A percentile compares a stretch with the other conserved stretches of the same genome.
Evolutionary conservation across 2,888 invertebrate genomes (phyloP).

Genomic region (Adela reaumurella): DNA sequence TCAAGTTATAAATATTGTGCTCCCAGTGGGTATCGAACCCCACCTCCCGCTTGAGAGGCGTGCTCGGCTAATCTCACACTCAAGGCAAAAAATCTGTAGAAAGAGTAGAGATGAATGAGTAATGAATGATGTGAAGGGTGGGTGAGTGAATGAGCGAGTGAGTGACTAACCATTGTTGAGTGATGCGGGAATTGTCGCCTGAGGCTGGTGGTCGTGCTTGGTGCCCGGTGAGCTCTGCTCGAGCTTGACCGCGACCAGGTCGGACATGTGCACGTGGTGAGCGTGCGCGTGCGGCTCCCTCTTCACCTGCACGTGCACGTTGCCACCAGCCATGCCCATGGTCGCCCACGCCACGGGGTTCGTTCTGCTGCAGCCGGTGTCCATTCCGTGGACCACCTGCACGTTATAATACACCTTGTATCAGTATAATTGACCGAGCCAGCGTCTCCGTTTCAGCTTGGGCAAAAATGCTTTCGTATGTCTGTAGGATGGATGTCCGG

Average conservation of each 20-base stretch:
- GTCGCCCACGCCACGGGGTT: slow-evolving; percentile 63
- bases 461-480: too few relatives aligned
- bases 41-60: too few relatives aligned
- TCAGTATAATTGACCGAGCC: too few relatives aligned
- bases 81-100: slow-evolving; percentile 3
- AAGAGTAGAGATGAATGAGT: not conserved
- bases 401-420: too few relatives aligned
- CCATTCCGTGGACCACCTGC: slow-evolving; percentile 40
- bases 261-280: slow-evolving; percentile 54
- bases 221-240: slow-evolving; percentile 65
- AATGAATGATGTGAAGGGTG: not conserved
- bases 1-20: too few relatives aligned
- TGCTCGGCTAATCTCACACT: too few relatives aligned
- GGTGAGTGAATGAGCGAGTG: too few relatives aligned
- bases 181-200: slow-evolving; percentile 35
- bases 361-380: slow-evolving; percentile 66
- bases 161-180: slow-evolving; percentile 36
- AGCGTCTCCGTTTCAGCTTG: too few relatives aligned
- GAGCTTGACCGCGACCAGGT: slow-evolving; percentile 59
- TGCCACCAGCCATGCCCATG: slow-evolving; percentile 38
- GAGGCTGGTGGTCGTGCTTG: slow-evolving; percentile 45
- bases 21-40: too few relatives aligned
- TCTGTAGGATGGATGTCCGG: too few relatives aligned
- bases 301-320: slow-evolving; percentile 59
- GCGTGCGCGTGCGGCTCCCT: slow-evolving; percentile 51